These are phyloP conservation scores for Bubo scandiacus DNA, from an alignment of 2,113 vertebrate species.

Conservation along the genomic window DNA sequence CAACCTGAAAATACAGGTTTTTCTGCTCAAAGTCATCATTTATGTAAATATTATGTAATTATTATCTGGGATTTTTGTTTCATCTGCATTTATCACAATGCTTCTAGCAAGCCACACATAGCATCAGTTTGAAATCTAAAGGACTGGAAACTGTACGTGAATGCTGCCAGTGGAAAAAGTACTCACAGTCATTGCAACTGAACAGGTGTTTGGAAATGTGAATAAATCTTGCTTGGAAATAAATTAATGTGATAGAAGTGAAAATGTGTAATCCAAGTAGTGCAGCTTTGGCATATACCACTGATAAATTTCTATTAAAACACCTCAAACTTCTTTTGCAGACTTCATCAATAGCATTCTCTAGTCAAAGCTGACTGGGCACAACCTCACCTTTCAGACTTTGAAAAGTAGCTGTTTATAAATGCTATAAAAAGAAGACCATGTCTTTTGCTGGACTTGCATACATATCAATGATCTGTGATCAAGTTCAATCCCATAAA, in stretches of 20 bases:
- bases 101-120: neutral
- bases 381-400: neutral
- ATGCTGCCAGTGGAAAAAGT: neutral
- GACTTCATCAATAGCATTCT: neutral
- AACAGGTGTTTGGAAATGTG: neutral
- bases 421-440: neutral
- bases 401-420: neutral
- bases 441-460: neutral
- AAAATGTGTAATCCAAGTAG: neutral
- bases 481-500: neutral
- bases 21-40: neutral
- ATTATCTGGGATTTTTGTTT: neutral
- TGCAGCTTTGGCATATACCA: neutral
- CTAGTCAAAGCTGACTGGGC: neutral
- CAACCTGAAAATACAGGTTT: neutral
- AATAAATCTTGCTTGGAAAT: neutral
- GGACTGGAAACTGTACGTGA: neutral
- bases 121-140: neutral
- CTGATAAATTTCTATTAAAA: neutral
- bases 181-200: neutral
- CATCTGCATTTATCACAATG: neutral
- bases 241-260: neutral
- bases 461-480: neutral
- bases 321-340: neutral
- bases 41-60: neutral